These are phyloP conservation scores for Balanococcus diminutus DNA, from an alignment of 2,888 invertebrate species.

Conservation along the genomic window DNA sequence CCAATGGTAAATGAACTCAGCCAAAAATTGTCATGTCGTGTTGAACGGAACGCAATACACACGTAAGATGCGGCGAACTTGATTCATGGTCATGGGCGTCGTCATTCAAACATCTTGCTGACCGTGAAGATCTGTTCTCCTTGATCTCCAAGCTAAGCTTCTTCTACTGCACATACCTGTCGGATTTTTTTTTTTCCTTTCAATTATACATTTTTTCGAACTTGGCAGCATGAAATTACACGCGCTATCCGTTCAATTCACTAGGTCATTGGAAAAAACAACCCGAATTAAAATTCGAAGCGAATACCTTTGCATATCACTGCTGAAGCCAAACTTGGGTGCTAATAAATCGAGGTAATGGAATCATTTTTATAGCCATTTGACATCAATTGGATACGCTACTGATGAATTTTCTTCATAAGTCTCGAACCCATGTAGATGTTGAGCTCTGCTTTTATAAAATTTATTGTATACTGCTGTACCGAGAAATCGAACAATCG, in stretches of 20 bases:
- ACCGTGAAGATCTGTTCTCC: not conserved
- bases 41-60: not conserved
- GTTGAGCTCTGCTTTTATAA: not conserved
- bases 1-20: conserved; percentile 9
- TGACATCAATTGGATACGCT: not conserved
- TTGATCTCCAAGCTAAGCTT: conserved; percentile 3
- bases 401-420: not conserved
- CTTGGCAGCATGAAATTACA: not conserved
- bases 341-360: not conserved
- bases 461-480: not conserved
- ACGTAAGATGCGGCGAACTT: not conserved
- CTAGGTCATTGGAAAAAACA: not conserved
- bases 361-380: not conserved
- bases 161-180: not conserved
- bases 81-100: conserved; percentile 33
- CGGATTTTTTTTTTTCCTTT: not conserved
- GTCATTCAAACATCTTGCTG: conserved; percentile 22
- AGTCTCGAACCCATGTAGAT: not conserved
- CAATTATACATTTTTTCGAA: not conserved
- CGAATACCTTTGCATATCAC: not conserved
- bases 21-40: not conserved
- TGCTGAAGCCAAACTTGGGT: not conserved
- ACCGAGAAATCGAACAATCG: not conserved
- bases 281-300: not conserved
- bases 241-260: not conserved